Evolutionary conservation across 2,113 vertebrate species (phyloP).

Genomic region (Panthera uncia): DNA sequence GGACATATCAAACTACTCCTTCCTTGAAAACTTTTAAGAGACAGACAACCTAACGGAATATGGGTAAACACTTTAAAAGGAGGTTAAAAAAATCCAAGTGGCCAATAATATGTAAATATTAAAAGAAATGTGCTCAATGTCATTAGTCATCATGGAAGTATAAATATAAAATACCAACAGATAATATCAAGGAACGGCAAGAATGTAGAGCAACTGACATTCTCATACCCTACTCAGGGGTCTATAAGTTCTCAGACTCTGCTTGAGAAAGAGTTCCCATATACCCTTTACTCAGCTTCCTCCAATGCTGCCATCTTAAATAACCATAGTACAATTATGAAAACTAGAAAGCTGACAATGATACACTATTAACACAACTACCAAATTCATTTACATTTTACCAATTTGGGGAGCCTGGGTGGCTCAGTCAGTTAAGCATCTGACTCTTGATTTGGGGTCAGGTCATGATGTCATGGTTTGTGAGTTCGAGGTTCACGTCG

Average conservation of each 20-base stretch:
- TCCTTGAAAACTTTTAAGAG: neutral
- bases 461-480: neutral
- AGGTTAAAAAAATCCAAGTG: neutral
- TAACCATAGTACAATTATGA: neutral
- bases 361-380: neutral
- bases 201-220: neutral
- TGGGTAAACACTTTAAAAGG: neutral
- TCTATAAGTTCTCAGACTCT: neutral
- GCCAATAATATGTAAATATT: neutral
- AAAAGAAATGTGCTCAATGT: neutral
- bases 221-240: neutral
- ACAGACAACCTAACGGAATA: neutral
- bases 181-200: neutral
- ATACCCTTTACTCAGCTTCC: neutral
- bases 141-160: neutral
- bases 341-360: neutral
- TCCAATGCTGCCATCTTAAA: neutral
- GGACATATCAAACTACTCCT: neutral
- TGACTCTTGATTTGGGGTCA: neutral
- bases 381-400: slow-evolving; percentile 14
- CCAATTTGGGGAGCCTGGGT: neutral
- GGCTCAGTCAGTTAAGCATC: neutral
- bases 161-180: neutral
- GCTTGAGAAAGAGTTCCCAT: neutral
- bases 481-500: too few species aligned